phyloP scores from a whole-genome alignment of 2,113 vertebrate genomes.

The Burhinus oedicnemus region DNA sequence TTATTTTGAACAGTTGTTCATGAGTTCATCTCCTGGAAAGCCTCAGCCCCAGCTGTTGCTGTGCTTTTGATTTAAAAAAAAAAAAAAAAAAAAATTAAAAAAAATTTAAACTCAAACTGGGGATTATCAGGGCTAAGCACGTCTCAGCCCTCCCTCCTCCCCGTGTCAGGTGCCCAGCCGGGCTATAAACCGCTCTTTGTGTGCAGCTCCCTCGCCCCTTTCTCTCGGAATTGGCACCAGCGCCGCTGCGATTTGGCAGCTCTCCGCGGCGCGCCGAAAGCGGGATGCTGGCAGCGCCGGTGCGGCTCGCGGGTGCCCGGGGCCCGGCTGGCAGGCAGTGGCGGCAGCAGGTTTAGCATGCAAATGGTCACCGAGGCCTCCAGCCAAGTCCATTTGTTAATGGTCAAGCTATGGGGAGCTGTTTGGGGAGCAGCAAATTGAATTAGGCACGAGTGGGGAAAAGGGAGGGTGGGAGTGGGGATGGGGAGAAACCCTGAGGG shows the following conservation, averaged over 20 bases:
- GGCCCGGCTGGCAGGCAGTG: neutral
- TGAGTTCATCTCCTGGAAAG: conserved; percentile 74
- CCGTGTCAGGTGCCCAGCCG: conserved; percentile 62
- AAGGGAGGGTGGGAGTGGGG: neutral
- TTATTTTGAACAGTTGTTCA: conserved; percentile 69
- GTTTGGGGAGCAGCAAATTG: neutral
- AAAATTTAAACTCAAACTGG: conserved; percentile 1
- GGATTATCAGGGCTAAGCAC: conserved; percentile 54
- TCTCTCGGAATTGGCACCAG: conserved; percentile 43
- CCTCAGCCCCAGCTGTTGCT: conserved; percentile 67
- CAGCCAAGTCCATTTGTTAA: neutral
- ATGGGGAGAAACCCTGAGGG: neutral
- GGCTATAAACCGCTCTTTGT: conserved; percentile 62
- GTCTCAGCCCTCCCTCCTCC: conserved; percentile 49
- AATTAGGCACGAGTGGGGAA: neutral
- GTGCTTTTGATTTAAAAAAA: conserved; percentile 52
- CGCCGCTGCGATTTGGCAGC: neutral
- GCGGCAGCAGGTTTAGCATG: neutral
- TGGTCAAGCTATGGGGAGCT: conserved; percentile 6
- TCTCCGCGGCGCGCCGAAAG: neutral
- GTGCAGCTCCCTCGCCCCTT: neutral
- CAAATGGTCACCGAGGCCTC: neutral
- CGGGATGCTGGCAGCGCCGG: neutral
- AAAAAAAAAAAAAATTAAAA: neutral
- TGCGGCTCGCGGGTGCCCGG: neutral